These are phyloP conservation scores for Scolopax bukidnonensis DNA, from an alignment of 2,797 vertebrate genomes.

Conservation along the genomic window DNA sequence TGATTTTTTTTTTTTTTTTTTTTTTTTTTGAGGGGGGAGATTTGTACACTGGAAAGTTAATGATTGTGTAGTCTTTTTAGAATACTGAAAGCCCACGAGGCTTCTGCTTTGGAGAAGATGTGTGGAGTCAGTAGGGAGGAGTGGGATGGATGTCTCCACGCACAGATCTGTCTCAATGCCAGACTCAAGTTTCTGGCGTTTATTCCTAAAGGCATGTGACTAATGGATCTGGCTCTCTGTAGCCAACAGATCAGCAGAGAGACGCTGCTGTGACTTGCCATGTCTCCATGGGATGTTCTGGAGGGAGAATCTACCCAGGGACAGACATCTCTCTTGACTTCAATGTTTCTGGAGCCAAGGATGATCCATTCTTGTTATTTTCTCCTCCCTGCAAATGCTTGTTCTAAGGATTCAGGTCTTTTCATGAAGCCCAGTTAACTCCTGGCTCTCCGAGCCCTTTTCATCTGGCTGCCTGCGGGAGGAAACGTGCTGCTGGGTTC, in stretches of 20 bases:
- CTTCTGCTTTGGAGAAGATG: neutral
- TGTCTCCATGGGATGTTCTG: accelerated
- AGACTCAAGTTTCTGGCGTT: neutral
- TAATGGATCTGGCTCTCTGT: accelerated
- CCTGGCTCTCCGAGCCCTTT: neutral
- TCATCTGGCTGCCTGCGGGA: neutral
- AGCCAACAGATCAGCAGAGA: accelerated
- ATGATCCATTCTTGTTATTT: neutral
- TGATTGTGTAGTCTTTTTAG: neutral
- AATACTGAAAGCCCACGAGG: neutral
- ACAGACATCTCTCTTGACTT: neutral
- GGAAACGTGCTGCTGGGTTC: neutral
- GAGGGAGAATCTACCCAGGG: neutral
- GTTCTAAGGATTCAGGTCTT: neutral
- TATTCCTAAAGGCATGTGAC: neutral
- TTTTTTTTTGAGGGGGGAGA: neutral
- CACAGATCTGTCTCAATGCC: neutral
- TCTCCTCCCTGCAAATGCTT: neutral
- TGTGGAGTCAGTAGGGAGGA: neutral
- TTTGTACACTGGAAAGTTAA: neutral
- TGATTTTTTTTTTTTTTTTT: too few relatives aligned
- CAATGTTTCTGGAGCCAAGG: neutral
- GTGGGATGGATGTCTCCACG: neutral
- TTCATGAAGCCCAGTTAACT: accelerated
- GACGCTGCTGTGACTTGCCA: neutral